Base-by-base conservation (phyloP, 2,888 invertebrate species). In the Agrochola lota region DNA sequence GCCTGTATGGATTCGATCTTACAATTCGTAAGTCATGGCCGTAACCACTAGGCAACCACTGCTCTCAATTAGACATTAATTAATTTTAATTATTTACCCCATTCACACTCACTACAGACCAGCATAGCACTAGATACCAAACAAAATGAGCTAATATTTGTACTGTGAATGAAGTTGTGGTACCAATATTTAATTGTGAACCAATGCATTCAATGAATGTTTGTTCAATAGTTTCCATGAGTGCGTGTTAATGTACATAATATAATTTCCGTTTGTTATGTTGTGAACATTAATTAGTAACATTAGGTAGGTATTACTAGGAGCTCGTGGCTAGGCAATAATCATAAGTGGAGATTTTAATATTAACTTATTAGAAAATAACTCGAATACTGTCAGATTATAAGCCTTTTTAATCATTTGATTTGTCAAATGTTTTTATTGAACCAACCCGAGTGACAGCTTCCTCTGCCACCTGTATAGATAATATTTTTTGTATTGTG, bases 91-190 rank as follows among this genome's bases (percentile, higher is more conserved):
- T 59, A 62, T 40, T 55, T 62, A n/a, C 79, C 15, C 11, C 8
- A 62, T 52, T 59, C 72, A 78, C 35, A 40, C 3, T 5, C 2
- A 26, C 35, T 26, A 23, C 5, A 1, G 30, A 30, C 30, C 30
- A 30, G 30, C 30, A 52, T 15, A 43, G 12, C 52, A 30, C 17
- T 46, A 15, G 9, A 4, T 70, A 15, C 0, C 52, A 67, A 76
- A 74, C 74, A 20, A 71, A 70, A 64, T 66, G 55, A 30, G 30
- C 55, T 59, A 85, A 83, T 87, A 76, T 87, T 85, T 77, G 75
- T 15, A 11, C 6, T n/a, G 20, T 7, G 66, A 87, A 80, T 76
- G 72, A 78, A 77, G 60, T 70, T 35, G 40, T 26, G 30, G 49
- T 71, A 59, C 35, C 59, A 60, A 70, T 52, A 35, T 71, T 49